These are phyloP conservation scores for Solenodon paradoxus DNA, from an alignment of 2,113 vertebrate genomes.

Conservation along the genomic window DNA sequence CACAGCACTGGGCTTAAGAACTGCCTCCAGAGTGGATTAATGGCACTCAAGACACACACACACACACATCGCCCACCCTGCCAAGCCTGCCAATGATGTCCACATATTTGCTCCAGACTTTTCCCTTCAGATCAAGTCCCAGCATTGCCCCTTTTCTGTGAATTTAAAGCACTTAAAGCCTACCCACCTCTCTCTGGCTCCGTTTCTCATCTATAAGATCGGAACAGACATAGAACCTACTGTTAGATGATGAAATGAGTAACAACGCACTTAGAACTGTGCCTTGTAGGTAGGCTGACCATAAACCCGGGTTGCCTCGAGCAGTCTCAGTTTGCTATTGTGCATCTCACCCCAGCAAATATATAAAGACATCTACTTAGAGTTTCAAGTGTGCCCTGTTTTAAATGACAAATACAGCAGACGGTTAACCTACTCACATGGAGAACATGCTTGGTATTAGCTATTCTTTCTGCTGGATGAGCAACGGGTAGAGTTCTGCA, in stretches of 20 bases:
- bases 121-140: neutral
- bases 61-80: neutral
- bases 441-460: neutral
- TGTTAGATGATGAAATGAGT: neutral
- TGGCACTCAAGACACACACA: neutral
- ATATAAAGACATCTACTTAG: neutral
- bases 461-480: neutral
- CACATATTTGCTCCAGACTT: neutral
- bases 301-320: neutral
- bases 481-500: neutral
- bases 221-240: neutral
- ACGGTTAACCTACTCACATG: neutral
- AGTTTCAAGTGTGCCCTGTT: neutral
- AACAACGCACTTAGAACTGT: neutral
- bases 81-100: neutral
- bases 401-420: neutral
- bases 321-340: neutral
- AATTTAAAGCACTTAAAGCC: neutral
- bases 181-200: neutral
- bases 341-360: neutral
- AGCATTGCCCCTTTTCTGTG: neutral
- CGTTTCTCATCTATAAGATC: neutral
- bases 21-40: neutral
- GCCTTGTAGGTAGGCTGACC: too few relatives aligned
- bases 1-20: neutral